Percentiles rank a stretch among this genome's conserved stretches.
These are phyloP conservation scores for Gobio gobio DNA, from an alignment of 2,113 vertebrate genomes.

Conservation along the genomic window DNA sequence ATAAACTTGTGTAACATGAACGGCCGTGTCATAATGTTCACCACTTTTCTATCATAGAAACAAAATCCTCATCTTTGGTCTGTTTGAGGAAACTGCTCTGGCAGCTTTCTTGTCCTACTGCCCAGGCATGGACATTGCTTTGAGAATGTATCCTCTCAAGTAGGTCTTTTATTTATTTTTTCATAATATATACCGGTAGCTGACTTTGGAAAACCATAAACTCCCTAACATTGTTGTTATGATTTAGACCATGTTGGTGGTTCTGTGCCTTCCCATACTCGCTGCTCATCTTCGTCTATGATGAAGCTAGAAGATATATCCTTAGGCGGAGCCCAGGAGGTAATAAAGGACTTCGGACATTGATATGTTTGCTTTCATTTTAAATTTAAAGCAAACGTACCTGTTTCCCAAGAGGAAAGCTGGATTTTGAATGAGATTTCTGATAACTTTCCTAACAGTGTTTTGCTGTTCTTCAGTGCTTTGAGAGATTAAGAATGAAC, in stretches of 20 bases:
- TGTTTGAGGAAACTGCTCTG: constrained; percentile 81
- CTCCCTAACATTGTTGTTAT: not conserved
- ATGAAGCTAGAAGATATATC: constrained; percentile 80
- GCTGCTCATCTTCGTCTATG: constrained; percentile 80
- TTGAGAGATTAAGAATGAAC: not conserved
- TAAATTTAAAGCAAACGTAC: constrained; percentile 3
- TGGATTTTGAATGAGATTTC: constrained; percentile 12
- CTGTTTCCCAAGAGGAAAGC: not conserved
- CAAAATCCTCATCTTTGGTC: constrained; percentile 80
- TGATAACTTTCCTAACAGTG: not conserved
- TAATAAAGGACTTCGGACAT: constrained; percentile 58
- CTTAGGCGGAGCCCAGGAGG: constrained; percentile 79
- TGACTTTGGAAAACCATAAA: not conserved
- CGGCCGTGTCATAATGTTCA: not conserved
- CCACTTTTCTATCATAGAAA: constrained; percentile 65
- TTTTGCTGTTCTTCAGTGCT: not conserved
- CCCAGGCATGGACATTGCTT: constrained; percentile 81
- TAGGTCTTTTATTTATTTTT: constrained; percentile 58
- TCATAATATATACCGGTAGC: not conserved
- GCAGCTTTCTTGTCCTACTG: constrained; percentile 83
- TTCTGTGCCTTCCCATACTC: constrained; percentile 82
- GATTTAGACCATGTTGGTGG: constrained; percentile 78
- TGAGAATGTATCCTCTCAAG: constrained; percentile 85
- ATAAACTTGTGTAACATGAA: not conserved
- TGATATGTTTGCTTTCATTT: not conserved